Base-by-base conservation (phyloP, 2,113 vertebrate genomes). In the Oenanthe melanoleuca region DNA sequence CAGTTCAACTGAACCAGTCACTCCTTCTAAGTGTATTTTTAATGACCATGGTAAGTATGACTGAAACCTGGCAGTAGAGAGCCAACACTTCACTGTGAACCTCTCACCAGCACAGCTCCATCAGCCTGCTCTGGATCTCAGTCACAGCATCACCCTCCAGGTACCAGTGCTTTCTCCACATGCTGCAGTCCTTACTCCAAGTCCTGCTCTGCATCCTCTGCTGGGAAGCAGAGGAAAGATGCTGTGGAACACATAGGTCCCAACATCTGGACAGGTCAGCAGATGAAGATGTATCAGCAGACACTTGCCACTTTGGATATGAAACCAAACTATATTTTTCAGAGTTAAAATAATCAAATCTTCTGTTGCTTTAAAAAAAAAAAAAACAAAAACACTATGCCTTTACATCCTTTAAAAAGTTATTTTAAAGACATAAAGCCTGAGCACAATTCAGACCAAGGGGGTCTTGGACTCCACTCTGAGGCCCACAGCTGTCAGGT, bases 181-280 rank as follows among this genome's bases (percentile, higher is more conserved):
- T 12, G 53, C 65, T 75, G 66, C 8, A 80, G 34, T 8, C 24
- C 67, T 86, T 86, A 34, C 47, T 40, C 33, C 56, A 66, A 64
- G 29, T 42, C 67, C 67, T 91, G 18, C 60, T 88, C 64, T 11
- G 20, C 66, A 80, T 80, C 89, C 66, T 85, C 73, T 61, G 53
- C 90, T 82, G 23, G 33, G 50, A 61, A 81, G 93, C 78, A 95
- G 78, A 75, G 73, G 40, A 42, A 88, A 83, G 53, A 92, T 89
- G 75, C 75, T 77, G 74, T 44, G 47, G 67, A 93, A 80, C 33
- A 81, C 61, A 81, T 28, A 87, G 70, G 33, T 71, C 69, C 55
- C 69, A 88, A 60, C 33, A 38, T 20, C 67, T 28, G 60, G 67
- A 24, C 64, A 64, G 79, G 64, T n/a, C 69, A 86, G 56, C 34